Evolutionary conservation across 2,113 vertebrate genomes (phyloP).

Genomic region (Hyla sarda): DNA sequence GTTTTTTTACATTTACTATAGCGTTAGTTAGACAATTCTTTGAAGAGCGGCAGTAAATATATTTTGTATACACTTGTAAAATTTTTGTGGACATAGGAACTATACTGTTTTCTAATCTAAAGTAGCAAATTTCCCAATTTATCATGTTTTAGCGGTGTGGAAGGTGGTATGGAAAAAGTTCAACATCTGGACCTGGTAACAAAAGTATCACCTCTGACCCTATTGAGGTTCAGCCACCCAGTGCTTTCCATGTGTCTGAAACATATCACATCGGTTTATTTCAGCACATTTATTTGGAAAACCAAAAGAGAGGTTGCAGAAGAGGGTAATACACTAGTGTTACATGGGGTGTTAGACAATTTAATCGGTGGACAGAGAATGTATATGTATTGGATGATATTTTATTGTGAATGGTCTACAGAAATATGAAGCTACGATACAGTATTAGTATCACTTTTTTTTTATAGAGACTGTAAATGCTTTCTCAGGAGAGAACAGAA

Average conservation of each 20-base stretch:
- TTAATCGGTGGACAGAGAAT: background rate
- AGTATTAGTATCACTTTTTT: background rate
- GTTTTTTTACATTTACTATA: background rate
- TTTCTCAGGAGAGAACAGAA: background rate
- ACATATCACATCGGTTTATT: constrained; percentile 1
- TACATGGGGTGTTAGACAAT: background rate
- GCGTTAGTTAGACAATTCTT: background rate
- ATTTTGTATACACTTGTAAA: background rate
- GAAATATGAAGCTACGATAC: too few species aligned
- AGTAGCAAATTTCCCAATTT: constrained; percentile 23
- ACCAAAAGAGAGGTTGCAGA: background rate
- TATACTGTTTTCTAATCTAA: background rate
- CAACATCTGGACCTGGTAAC: constrained; percentile 36
- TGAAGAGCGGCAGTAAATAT: background rate
- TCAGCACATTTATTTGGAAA: background rate
- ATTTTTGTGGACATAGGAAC: background rate
- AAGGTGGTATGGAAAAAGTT: constrained; percentile 7
- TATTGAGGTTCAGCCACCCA: background rate
- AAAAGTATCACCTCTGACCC: constrained; percentile 11
- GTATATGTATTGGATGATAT: background rate
- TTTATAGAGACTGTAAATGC: too few species aligned
- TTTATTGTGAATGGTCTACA: background rate
- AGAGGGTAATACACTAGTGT: background rate
- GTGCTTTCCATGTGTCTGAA: background rate
- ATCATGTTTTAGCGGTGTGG: background rate